phyloP scores from a whole-genome alignment of 2,113 vertebrate species.

The Scophthalmus maximus region DNA sequence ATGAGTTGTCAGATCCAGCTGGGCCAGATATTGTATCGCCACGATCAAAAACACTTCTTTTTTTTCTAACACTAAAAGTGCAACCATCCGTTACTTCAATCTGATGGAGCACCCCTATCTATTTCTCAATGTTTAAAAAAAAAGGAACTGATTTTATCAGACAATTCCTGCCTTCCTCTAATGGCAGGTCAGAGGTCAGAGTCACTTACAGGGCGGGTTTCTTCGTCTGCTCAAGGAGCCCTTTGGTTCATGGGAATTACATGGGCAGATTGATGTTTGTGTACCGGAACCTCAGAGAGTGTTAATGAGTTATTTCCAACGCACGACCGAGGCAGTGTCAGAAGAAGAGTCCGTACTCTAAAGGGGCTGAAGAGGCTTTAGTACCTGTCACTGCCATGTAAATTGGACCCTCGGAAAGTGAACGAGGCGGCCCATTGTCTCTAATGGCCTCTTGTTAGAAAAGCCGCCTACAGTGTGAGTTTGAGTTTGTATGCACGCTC shows the following conservation, averaged over 20 bases:
- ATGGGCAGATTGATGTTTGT: constrained; percentile 8
- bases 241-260: neutral
- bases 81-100: constrained; percentile 20
- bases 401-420: constrained; percentile 77
- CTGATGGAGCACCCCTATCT: neutral
- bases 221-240: neutral
- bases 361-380: constrained; percentile 61
- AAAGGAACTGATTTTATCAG: neutral
- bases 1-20: constrained; percentile 66
- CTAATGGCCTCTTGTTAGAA: constrained; percentile 75
- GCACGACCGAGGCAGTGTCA: constrained; percentile 44
- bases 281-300: neutral
- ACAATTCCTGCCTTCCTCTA: neutral
- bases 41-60: constrained; percentile 16
- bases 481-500: constrained; percentile 67
- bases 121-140: neutral
- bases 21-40: constrained; percentile 58
- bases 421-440: constrained; percentile 82
- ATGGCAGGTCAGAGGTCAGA: constrained; percentile 6
- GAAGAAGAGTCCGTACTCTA: constrained; percentile 46
- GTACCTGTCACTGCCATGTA: constrained; percentile 72
- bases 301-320: constrained; percentile 41
- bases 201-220: neutral
- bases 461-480: constrained; percentile 71
- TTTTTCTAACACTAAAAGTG: neutral